phyloP scores from a whole-genome alignment of 2,797 vertebrate genomes.

The Prionace glauca region DNA sequence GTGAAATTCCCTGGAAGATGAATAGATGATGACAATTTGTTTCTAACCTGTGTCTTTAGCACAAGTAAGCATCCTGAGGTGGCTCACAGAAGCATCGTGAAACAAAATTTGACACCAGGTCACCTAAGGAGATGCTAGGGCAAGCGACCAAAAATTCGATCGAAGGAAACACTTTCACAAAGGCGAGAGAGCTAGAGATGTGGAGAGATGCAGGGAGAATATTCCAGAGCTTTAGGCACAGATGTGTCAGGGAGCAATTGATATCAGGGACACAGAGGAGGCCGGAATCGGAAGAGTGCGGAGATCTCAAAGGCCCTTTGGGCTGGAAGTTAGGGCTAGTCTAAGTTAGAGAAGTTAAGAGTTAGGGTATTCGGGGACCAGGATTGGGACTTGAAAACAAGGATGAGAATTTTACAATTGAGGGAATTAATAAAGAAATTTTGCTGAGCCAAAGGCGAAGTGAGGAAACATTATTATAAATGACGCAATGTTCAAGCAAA shows the following conservation, averaged over 20 bases:
- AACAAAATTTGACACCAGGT: too few relatives aligned
- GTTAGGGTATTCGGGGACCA: not conserved
- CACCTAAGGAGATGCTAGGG: too few relatives aligned
- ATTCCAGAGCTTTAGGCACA: not conserved
- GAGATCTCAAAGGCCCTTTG: not conserved
- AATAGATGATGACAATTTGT: too few relatives aligned
- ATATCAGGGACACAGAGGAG: not conserved
- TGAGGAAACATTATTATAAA: not conserved
- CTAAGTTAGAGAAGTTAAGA: not conserved
- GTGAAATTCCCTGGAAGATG: not conserved
- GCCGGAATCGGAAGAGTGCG: not conserved
- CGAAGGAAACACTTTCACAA: not conserved
- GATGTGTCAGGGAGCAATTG: not conserved
- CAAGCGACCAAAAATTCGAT: not conserved
- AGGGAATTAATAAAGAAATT: not conserved
- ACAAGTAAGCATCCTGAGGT: too few relatives aligned
- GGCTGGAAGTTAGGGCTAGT: too few relatives aligned
- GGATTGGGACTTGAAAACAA: not conserved
- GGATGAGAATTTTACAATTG: not conserved
- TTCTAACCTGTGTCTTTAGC: too few relatives aligned
- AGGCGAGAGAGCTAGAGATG: not conserved
- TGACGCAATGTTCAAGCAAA: not conserved
- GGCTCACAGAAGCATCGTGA: too few relatives aligned
- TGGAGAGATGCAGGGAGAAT: not conserved
- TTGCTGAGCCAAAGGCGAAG: not conserved